Conservation (phyloP, 1,140 invertebrate genomes). For the Drosophila tristis region DNA sequence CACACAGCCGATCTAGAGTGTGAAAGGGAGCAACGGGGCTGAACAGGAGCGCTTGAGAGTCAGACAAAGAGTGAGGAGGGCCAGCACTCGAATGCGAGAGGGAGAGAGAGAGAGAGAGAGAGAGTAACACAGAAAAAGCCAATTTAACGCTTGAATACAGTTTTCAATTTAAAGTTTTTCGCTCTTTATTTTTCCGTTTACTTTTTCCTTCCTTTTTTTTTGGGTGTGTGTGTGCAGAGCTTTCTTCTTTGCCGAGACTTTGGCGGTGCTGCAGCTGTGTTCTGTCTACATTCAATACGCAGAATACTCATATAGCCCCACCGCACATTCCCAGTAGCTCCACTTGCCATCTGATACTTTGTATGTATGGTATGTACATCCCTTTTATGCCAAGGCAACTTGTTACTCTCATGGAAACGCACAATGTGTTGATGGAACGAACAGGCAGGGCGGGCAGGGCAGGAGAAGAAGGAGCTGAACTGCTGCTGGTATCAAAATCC, state of each 20-base stretch:
- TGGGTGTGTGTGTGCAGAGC: conserved; percentile 3
- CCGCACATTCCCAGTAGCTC: not conserved
- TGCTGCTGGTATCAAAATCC: conserved; percentile 58
- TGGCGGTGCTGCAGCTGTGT: conserved; percentile 12
- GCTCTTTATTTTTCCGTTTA: conserved; percentile 58
- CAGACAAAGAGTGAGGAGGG: not conserved
- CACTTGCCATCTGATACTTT: not conserved
- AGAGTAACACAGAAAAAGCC: conserved; percentile 68
- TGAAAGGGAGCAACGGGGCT: not conserved
- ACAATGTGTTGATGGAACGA: conserved; percentile 42
- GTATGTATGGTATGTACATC: conserved; percentile 26
- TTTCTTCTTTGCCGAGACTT: conserved; percentile 28
- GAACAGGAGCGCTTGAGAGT: too few relatives aligned
- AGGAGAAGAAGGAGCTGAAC: not conserved
- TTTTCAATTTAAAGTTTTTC: conserved; percentile 83
- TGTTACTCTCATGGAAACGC: conserved; percentile 43
- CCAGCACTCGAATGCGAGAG: not conserved
- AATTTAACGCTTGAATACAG: conserved; percentile 83
- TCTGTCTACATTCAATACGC: conserved; percentile 35
- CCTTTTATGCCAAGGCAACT: conserved; percentile 43
- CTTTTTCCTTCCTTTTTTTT: conserved; percentile 4
- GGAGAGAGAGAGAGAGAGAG: conserved; percentile 36
- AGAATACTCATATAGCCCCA: not conserved
- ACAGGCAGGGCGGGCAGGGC: too few relatives aligned
- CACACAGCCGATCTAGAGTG: conserved; percentile 4